Evolutionary conservation across 2,888 invertebrate genomes (phyloP), one percentile per base, ranked within the genome.

Genomic region (Fragum fragum): DNA sequence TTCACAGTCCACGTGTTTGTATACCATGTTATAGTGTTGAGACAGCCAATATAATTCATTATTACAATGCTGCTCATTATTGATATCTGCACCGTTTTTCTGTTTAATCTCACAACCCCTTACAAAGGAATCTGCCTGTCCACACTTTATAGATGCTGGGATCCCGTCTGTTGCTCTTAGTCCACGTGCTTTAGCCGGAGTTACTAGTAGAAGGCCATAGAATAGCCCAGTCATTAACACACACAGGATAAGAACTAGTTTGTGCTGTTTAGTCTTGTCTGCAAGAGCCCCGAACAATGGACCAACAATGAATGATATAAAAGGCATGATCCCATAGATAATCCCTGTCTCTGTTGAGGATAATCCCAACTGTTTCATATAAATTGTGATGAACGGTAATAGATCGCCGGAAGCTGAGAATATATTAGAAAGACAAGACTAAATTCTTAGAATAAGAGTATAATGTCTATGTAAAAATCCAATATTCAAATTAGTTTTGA

Each of bases 371-470:
- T 96, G 95, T 84, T 96, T 95, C 96, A 97, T 97, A 95, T 97
- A 97, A 78, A 97, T 95, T 23, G 97, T 96, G 83, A 98, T 96
- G 94, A 97, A 97, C 9, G 98, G 97, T 91, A 97, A 96, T 85
- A 98, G 96, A 90, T 97, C 97, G 87, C 97, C 97, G 91, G 98
- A 95, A 88, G 97, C 98, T 98, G 94, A 39, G 95, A 95, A 84
- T 87, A 28, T 23, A 9, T 0, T 26, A 5, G 14, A 36, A 36
- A n/a, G n/a, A n/a, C n/a, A n/a, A n/a, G n/a, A n/a, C n/a, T n/a
- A n/a, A n/a, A n/a, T n/a, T n/a, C n/a, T n/a, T n/a, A n/a, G n/a
- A n/a, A n/a, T n/a, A n/a, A n/a, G n/a, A n/a, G n/a, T n/a, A n/a
- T n/a, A n/a, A n/a, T n/a, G n/a, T n/a, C n/a, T n/a, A n/a, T n/a